phyloP scores from a whole-genome alignment of 2,797 vertebrate species.

The Chanos chanos region DNA sequence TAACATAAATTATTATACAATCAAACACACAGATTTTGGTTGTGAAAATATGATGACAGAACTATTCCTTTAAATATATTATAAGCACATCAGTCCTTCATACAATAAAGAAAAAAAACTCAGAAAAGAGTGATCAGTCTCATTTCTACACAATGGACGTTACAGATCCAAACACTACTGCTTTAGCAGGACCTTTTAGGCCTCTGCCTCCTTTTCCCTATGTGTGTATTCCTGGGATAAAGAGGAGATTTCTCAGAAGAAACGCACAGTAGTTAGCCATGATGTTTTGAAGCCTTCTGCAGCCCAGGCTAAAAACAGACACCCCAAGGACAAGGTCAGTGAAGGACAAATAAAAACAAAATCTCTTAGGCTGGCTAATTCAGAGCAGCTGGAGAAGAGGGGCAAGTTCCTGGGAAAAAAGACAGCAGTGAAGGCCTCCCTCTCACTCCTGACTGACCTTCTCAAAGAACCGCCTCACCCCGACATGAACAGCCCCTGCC shows the following conservation, averaged over 20 bases:
- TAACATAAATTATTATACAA: too few species aligned
- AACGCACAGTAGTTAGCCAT: constrained; percentile 14
- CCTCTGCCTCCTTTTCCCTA: too few species aligned
- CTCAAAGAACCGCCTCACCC: constrained; percentile 61
- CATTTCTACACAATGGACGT: too few species aligned
- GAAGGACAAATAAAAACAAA: constrained; percentile 67
- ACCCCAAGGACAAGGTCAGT: constrained; percentile 72
- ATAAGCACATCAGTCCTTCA: too few species aligned
- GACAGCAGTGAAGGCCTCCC: constrained; percentile 50
- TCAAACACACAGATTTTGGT: too few species aligned
- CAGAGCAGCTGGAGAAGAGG: constrained; percentile 59
- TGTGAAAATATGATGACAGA: too few species aligned
- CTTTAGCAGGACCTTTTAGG: too few species aligned
- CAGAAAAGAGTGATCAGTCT: too few species aligned
- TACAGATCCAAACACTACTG: too few species aligned
- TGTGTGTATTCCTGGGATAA: constrained; percentile 5
- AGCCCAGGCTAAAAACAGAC: constrained; percentile 54
- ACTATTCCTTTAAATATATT: too few species aligned
- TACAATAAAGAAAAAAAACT: too few species aligned
- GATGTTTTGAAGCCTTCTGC: constrained; percentile 41
- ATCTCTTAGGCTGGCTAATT: constrained; percentile 47
- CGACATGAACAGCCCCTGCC: too few species aligned
- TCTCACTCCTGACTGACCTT: constrained; percentile 57
- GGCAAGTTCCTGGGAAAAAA: constrained; percentile 59
- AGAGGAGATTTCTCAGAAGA: constrained; percentile 17